A percentile compares a stretch with the other conserved stretches of the same genome.
phyloP scores from a whole-genome alignment of 2,888 invertebrate genomes.

The Camponotus fellah region DNA sequence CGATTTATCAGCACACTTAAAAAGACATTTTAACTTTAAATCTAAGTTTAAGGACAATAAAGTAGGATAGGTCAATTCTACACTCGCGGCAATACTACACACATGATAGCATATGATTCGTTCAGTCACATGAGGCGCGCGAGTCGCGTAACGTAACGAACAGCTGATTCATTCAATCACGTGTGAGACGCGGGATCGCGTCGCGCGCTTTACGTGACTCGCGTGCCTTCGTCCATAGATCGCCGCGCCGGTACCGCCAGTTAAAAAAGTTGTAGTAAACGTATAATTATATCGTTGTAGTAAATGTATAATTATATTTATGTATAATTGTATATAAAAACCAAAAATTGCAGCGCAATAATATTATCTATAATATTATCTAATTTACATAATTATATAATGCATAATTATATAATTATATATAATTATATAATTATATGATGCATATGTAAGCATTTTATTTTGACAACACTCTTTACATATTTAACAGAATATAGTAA shows the following conservation, averaged over 20 bases:
- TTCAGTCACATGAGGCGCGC: background rate
- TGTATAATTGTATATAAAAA: too few species aligned
- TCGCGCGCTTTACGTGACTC: background rate
- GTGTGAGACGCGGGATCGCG: background rate
- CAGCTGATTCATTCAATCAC: slow-evolving; percentile 7
- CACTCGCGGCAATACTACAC: background rate
- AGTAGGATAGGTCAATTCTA: background rate
- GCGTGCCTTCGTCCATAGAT: background rate
- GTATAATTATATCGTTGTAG: background rate
- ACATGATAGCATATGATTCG: background rate
- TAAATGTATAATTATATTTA: background rate
- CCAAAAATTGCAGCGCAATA: background rate
- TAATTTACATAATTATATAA: background rate
- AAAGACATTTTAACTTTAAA: background rate
- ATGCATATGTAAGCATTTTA: background rate
- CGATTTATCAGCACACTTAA: background rate
- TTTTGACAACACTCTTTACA: background rate
- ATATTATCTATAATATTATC: background rate
- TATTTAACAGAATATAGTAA: background rate
- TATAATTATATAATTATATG: background rate
- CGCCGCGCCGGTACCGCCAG: background rate
- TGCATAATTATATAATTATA: background rate
- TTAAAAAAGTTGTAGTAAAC: background rate
- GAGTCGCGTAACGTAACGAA: background rate
- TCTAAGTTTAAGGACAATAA: background rate